Evolutionary conservation across 2,113 vertebrate species (phyloP), one percentile per base, ranked within the genome.

Genomic region (Thunnus maccoyii): DNA sequence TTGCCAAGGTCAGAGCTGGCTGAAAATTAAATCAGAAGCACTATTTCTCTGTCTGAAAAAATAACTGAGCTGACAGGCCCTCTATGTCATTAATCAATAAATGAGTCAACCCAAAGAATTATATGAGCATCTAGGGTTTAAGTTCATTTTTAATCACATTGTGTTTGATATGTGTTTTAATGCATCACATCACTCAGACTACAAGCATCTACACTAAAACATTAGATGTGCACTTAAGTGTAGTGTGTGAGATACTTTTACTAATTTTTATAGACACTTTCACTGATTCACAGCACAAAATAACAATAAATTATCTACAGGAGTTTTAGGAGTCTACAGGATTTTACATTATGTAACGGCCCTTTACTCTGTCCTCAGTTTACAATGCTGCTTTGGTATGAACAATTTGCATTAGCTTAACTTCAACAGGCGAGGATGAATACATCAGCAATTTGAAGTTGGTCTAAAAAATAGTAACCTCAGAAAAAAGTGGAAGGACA

Each of bases 1-100:
- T 80, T 82, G 85, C 87, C 84, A 84, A 87, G 84, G 86, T 91
- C 91, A 86, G 63, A 20, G 18, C 79, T 48, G 61, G 52, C 47
- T 74, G 80, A 65, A 78, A 83, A 80, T 77, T 3, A 72, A 80
- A 91, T 80, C 56, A 68, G 63, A 82, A 54, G 57, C 65, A 32
- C 65, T 71, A 64, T 78, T 84, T 77, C 69, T 86, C 50, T 51
- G 11, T 88, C 51, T 70, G 55, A 44, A 68, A 46, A 30, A 52
- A 55, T 52, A 61, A 46, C 66, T 27, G 54, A 69, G 32, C 68
- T 76, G 72, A 77, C 74, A 69, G 52, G n/a, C 4, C 1, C 16
- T 47, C 25, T 54, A 8, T 55, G 17, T 66, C 17, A 67, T 36
- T 68, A n/a, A 73, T 78, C 54, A 76, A 78, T 50, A 62, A 54